phyloP scores from a whole-genome alignment of 2,797 vertebrate species.

The Cynopterus sphinx region DNA sequence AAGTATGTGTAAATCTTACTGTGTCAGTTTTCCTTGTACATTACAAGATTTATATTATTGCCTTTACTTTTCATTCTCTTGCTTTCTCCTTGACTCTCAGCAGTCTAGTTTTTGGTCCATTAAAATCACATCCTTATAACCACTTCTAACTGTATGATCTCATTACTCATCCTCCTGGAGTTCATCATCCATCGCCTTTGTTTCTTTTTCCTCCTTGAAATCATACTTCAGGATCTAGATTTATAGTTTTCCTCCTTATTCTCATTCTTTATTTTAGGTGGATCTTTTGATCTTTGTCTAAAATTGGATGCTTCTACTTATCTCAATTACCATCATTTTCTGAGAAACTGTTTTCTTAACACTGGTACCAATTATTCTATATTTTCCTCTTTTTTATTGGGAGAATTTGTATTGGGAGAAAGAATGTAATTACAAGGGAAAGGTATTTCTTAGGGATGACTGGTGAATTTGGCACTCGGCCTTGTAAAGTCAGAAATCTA shows the following conservation, averaged over 20 bases:
- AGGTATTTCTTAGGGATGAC: not conserved
- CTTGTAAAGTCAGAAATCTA: slow-evolving; percentile 34
- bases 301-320: not conserved
- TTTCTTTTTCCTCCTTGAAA: slow-evolving; percentile 50
- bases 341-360: slow-evolving; percentile 8
- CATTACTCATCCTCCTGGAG: slow-evolving; percentile 22
- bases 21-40: not conserved
- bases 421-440: not conserved
- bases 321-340: not conserved
- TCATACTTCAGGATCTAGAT: not conserved
- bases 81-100: slow-evolving; percentile 28
- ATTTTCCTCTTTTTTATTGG: not conserved
- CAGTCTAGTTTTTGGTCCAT: slow-evolving; percentile 25
- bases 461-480: not conserved
- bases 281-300: slow-evolving; percentile 16
- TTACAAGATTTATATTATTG: slow-evolving; percentile 3
- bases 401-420: not conserved
- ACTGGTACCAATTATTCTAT: not conserved
- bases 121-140: not conserved
- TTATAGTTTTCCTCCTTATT: not conserved
- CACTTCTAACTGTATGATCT: slow-evolving; percentile 1
- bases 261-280: slow-evolving; percentile 3
- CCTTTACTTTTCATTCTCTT: slow-evolving; percentile 22
- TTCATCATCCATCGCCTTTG: slow-evolving; percentile 9
- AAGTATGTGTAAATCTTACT: not conserved